Conservation (phyloP, 2,113 vertebrate genomes). For the Puffinus mauretanicus region DNA sequence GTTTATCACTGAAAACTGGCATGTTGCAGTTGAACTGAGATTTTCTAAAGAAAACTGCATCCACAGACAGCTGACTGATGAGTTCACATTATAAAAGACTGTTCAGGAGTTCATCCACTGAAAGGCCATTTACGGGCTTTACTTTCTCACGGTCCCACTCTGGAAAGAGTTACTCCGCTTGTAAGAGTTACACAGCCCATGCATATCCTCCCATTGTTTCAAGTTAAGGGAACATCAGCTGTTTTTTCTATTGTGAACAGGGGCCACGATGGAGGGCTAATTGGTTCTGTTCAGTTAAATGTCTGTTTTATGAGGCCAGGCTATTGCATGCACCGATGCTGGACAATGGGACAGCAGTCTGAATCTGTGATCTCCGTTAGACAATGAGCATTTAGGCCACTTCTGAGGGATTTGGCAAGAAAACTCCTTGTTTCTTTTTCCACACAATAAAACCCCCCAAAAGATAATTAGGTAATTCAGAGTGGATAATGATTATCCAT, state of each 20-base stretch:
- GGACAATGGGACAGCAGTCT: conserved; percentile 11
- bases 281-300: conserved; percentile 52
- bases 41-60: conserved; percentile 48
- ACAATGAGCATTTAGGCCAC: not conserved
- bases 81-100: conserved; percentile 65
- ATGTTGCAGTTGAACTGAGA: not conserved
- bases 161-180: conserved; percentile 41
- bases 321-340: not conserved
- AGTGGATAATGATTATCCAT: not conserved
- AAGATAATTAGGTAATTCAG: conserved; percentile 8
- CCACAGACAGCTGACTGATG: conserved; percentile 48
- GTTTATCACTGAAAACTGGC: not conserved
- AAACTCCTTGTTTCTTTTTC: conserved; percentile 7
- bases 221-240: conserved; percentile 57
- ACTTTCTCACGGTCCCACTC: conserved; percentile 61
- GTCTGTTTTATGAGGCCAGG: conserved; percentile 45
- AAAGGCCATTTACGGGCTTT: conserved; percentile 59
- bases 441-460: not conserved
- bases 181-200: conserved; percentile 13
- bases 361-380: not conserved
- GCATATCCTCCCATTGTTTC: conserved; percentile 58
- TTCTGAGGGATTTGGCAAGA: conserved; percentile 26
- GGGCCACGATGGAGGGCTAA: conserved; percentile 47
- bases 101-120: conserved; percentile 35
- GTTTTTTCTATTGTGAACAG: conserved; percentile 48